phyloP scores from a whole-genome alignment of 2,113 vertebrate genomes.

The Hippocampus mohnikei region DNA sequence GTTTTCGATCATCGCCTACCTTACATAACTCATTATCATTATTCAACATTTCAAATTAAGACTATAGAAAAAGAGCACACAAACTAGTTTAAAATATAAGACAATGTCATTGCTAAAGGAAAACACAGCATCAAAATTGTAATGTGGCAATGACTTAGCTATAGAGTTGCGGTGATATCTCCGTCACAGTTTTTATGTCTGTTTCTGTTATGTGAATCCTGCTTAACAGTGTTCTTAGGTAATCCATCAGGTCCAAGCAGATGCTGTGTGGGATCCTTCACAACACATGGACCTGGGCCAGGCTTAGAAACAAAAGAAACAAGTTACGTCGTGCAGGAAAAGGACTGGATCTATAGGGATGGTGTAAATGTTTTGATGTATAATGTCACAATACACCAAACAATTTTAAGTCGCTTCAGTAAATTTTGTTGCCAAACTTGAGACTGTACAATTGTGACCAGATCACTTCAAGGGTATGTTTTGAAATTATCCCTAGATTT shows the following conservation, averaged over 20 bases:
- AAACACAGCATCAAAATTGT: neutral
- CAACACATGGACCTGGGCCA: conserved; percentile 61
- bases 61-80: neutral
- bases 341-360: neutral
- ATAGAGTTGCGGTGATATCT: neutral
- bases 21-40: neutral
- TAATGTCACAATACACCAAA: neutral
- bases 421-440: neutral
- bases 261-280: conserved; percentile 52
- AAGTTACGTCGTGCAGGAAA: neutral
- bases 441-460: neutral
- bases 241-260: conserved; percentile 58
- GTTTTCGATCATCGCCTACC: neutral
- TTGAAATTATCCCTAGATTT: neutral
- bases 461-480: neutral
- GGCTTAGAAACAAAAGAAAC: conserved; percentile 37
- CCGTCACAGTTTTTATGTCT: neutral
- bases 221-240: conserved; percentile 45
- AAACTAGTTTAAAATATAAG: neutral
- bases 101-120: neutral
- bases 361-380: neutral
- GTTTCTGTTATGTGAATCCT: neutral
- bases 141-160: neutral
- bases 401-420: neutral
- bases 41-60: neutral